These are phyloP conservation scores for Diplogasteroides magnus DNA, from an alignment of 1,140 invertebrate genomes.

Conservation along the genomic window DNA sequence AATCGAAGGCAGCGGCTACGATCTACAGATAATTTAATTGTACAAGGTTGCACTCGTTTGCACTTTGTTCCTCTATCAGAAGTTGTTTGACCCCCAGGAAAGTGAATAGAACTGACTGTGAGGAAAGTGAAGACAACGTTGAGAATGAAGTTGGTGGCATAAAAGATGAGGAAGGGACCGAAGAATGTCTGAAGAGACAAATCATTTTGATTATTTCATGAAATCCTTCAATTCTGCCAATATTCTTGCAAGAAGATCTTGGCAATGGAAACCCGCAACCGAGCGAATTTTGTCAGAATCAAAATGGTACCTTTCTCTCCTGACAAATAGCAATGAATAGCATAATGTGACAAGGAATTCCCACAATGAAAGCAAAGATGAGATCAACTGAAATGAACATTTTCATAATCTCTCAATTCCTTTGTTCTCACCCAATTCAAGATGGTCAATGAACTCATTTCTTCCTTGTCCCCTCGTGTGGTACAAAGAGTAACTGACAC, in stretches of 20 bases:
- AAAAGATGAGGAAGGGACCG: slow-evolving; percentile 28
- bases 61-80: too few relatives aligned
- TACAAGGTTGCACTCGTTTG: background rate
- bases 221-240: too few relatives aligned
- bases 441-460: slow-evolving; percentile 26
- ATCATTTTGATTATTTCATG: too few relatives aligned
- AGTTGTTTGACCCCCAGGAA: too few relatives aligned
- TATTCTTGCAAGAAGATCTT: too few relatives aligned
- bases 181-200: background rate
- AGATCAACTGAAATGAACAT: slow-evolving; percentile 22
- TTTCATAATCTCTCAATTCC: background rate
- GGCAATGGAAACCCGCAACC: too few relatives aligned
- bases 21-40: background rate
- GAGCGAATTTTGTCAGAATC: too few relatives aligned
- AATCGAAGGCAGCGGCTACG: slow-evolving; percentile 15
- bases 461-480: slow-evolving; percentile 17
- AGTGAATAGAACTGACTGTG: slow-evolving; percentile 1
- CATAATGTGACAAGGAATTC: slow-evolving; percentile 24
- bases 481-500: slow-evolving; percentile 20
- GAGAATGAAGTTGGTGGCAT: slow-evolving; percentile 28
- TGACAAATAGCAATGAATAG: slow-evolving; percentile 20
- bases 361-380: slow-evolving; percentile 19
- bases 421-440: slow-evolving; percentile 19
- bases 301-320: slow-evolving; percentile 14
- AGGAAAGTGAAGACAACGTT: slow-evolving; percentile 22